phyloP scores from a whole-genome alignment of 2,113 vertebrate species.

The Leucosticte australis region DNA sequence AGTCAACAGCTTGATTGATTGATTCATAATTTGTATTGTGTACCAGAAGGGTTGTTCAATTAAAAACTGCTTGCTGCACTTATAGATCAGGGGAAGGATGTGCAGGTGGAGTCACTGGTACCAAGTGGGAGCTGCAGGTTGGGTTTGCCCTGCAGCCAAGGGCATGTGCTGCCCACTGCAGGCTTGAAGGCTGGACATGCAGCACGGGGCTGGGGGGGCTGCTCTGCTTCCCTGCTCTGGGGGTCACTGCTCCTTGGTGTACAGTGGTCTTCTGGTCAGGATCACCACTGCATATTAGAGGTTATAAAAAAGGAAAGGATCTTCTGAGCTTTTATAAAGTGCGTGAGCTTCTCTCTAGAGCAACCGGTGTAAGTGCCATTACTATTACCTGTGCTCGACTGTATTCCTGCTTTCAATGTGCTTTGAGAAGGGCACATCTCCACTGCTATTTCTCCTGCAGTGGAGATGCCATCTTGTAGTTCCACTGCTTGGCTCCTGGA shows the following conservation, averaged over 20 bases:
- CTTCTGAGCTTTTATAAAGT: neutral
- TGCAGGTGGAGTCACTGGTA: neutral
- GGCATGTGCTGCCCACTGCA: accelerated
- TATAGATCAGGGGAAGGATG: neutral
- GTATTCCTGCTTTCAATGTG: neutral
- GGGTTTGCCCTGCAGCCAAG: neutral
- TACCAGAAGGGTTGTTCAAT: neutral
- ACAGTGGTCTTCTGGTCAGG: neutral
- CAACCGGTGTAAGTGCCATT: neutral
- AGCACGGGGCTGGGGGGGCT: neutral
- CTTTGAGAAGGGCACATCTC: neutral
- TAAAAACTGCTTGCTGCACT: neutral
- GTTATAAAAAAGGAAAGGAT: neutral
- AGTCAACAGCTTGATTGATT: neutral
- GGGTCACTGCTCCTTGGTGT: neutral
- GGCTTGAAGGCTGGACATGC: no score
- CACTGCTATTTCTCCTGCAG: neutral
- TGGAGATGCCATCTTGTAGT: neutral
- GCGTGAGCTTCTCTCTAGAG: neutral
- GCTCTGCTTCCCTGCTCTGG: neutral
- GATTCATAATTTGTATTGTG: neutral
- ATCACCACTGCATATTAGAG: neutral
- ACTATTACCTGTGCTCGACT: neutral
- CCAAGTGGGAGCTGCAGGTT: neutral
- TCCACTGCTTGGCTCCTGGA: neutral